A percentile compares a stretch with the other conserved stretches of the same genome.
Evolutionary conservation across 2,888 invertebrate genomes (phyloP).

Genomic region (Biston stratarius): DNA sequence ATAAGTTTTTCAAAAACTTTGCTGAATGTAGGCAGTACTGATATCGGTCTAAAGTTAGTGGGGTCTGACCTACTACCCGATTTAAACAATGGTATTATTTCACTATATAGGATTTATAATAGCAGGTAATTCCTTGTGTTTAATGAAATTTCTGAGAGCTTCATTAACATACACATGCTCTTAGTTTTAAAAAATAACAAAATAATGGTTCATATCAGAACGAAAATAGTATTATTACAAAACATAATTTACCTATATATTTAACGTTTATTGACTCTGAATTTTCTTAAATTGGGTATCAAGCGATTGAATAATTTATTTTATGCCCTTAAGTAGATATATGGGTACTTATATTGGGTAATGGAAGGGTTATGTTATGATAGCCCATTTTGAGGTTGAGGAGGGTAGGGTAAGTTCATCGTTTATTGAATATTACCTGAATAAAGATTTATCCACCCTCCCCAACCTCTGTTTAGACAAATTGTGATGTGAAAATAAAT

Average conservation of each 20-base stretch:
- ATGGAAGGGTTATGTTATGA: constrained; percentile 25
- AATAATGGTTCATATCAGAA: too few species aligned
- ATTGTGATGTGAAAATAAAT: not conserved
- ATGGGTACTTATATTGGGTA: constrained; percentile 23
- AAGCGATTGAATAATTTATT: constrained; percentile 34
- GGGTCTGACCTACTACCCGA: too few species aligned
- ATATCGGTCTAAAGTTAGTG: too few species aligned
- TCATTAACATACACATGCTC: too few species aligned
- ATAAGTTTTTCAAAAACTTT: too few species aligned
- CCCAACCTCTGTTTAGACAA: not conserved
- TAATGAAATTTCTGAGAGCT: too few species aligned
- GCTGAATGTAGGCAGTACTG: too few species aligned
- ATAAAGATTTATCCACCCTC: constrained; percentile 10
- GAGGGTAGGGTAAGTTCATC: constrained; percentile 21
- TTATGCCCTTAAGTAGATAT: constrained; percentile 14
- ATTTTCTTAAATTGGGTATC: constrained; percentile 40
- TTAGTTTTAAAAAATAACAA: too few species aligned
- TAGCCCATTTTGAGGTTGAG: constrained; percentile 22
- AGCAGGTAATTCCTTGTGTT: too few species aligned
- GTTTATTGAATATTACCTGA: constrained; percentile 22
- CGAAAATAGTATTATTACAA: not conserved
- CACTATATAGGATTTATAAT: too few species aligned
- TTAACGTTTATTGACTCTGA: constrained; percentile 29
- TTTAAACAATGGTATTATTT: too few species aligned
- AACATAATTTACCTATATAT: not conserved